These are phyloP conservation scores for Chloroceryle aenea DNA, from an alignment of 2,113 vertebrate genomes.

Conservation along the genomic window DNA sequence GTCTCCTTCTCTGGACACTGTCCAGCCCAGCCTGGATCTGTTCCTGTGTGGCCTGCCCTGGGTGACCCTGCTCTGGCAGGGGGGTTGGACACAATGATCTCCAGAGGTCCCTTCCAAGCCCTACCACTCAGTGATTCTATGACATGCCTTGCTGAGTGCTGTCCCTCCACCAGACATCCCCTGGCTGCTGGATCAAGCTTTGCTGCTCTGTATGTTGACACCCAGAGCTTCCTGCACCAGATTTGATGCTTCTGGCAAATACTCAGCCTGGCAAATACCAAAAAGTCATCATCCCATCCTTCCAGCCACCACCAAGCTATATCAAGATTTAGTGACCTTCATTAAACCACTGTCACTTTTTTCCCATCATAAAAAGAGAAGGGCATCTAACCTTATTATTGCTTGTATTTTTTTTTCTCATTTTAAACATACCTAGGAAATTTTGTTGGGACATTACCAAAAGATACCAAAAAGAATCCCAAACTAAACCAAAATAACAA, in stretches of 20 bases:
- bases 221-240: background rate
- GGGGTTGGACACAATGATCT: no score
- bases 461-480: background rate
- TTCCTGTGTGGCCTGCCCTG: no score
- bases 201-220: background rate
- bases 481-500: background rate
- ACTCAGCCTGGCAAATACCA: background rate
- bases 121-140: no score
- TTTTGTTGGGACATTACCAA: background rate
- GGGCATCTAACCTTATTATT: background rate
- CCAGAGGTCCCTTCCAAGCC: no score
- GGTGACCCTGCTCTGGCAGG: no score
- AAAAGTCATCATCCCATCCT: background rate
- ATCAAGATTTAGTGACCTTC: background rate
- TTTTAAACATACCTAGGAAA: background rate
- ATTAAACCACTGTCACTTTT: background rate
- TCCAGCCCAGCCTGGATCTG: no score
- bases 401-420: background rate
- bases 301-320: background rate
- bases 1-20: no score
- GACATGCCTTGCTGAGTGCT: accelerated
- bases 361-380: background rate
- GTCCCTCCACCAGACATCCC: background rate
- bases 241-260: background rate
- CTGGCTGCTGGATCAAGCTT: background rate